Conservation (phyloP, 2,113 vertebrate genomes). For the Podilymbus podiceps region DNA sequence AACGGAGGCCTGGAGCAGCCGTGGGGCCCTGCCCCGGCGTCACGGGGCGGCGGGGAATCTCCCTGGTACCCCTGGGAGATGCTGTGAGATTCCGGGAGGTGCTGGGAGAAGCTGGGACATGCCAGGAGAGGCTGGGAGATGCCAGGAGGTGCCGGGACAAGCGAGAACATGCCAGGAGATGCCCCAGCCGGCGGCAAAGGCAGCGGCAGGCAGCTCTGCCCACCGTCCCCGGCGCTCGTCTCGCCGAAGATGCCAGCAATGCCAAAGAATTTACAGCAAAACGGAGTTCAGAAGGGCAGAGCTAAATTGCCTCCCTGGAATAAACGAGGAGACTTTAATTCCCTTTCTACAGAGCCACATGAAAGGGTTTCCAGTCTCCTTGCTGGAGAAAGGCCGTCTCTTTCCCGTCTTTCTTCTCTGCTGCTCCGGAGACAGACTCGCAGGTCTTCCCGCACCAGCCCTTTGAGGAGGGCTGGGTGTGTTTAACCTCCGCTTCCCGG, state of each 20-base stretch:
- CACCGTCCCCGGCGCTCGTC: fast-evolving
- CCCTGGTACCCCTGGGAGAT: neutral
- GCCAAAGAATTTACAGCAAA: neutral
- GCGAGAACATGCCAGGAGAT: neutral
- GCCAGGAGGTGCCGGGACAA: neutral
- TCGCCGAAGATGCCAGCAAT: neutral
- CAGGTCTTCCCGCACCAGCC: neutral
- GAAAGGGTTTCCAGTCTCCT: neutral
- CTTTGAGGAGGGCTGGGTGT: neutral
- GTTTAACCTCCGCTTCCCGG: neutral
- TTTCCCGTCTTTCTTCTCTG: neutral
- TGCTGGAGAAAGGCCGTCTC: neutral
- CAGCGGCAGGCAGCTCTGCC: neutral
- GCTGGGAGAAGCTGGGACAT: neutral
- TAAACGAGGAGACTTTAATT: neutral
- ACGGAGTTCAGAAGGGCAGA: neutral
- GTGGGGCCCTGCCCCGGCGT: fast-evolving
- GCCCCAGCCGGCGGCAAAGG: neutral
- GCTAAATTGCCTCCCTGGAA: neutral
- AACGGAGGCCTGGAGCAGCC: neutral
- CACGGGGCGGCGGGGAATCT: fast-evolving
- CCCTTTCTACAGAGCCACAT: neutral
- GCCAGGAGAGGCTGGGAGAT: fast-evolving
- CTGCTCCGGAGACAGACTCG: neutral
- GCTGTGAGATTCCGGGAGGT: no score